Conservation (phyloP, 1,140 invertebrate species). For the Dufourea novaeangliae region DNA sequence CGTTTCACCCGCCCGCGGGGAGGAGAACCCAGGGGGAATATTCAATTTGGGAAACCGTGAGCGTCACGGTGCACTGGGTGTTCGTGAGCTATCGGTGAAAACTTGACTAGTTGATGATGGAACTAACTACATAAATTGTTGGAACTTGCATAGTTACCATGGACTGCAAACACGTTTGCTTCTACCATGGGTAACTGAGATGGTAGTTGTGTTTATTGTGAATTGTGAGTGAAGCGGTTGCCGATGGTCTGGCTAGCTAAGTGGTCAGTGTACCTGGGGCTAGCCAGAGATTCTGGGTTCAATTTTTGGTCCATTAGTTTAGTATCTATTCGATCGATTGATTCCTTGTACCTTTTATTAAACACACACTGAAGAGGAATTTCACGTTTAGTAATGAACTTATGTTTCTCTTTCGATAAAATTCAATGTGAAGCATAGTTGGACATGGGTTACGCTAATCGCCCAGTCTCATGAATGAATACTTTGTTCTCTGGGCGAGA, state of each 20-base stretch:
- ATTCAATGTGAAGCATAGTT: neutral
- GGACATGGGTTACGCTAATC: neutral
- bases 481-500: neutral
- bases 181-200: neutral
- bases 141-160: too few species aligned
- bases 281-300: too few species aligned
- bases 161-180: neutral
- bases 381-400: too few species aligned
- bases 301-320: too few species aligned
- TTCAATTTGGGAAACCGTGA: neutral
- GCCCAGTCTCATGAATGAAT: neutral
- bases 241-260: neutral
- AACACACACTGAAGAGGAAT: too few species aligned
- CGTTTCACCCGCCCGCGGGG: neutral
- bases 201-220: neutral
- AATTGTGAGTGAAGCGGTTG: neutral
- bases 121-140: too few species aligned
- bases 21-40: neutral
- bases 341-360: too few species aligned
- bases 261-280: too few species aligned
- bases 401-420: neutral
- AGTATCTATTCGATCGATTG: too few species aligned
- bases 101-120: too few species aligned
- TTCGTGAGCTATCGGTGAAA: too few species aligned
- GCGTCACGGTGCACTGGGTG: neutral